A percentile compares a stretch with the other conserved stretches of the same genome.
Evolutionary conservation across 2,113 vertebrate genomes (phyloP).

Genomic region (Clarias gariepinus): DNA sequence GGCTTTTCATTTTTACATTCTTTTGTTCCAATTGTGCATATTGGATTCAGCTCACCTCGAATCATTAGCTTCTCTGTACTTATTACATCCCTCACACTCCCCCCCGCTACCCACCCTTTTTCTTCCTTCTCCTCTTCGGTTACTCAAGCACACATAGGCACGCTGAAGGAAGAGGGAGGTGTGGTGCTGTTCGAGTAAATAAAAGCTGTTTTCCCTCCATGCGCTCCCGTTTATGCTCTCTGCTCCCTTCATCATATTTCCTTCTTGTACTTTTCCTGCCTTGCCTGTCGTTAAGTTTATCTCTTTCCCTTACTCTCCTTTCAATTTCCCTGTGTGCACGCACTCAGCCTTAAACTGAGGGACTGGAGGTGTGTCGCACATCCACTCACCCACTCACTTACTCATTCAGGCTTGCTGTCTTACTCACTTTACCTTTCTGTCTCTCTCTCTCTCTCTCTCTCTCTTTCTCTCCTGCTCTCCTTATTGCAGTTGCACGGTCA

Average conservation of each 20-base stretch:
- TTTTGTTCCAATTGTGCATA: background rate
- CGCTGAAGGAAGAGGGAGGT: conserved; percentile 29
- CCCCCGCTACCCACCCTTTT: conserved; percentile 16
- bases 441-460: conserved; percentile 5
- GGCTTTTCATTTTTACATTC: conserved; percentile 2
- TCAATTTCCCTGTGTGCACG: background rate
- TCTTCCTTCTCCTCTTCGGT: conserved; percentile 20
- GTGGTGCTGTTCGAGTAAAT: conserved; percentile 54
- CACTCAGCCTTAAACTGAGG: background rate
- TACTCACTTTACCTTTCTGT: background rate
- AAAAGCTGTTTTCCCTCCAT: conserved; percentile 13
- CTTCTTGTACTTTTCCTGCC: background rate
- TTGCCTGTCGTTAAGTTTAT: conserved; percentile 7
- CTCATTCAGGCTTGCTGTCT: conserved; percentile 1
- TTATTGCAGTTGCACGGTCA: conserved; percentile 26
- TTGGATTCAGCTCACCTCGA: conserved; percentile 37
- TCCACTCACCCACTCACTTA: conserved; percentile 20
- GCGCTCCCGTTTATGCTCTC: conserved; percentile 13
- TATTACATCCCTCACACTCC: conserved; percentile 53
- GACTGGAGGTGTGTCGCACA: conserved; percentile 18
- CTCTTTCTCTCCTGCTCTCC: conserved; percentile 6
- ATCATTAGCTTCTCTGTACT: conserved; percentile 58
- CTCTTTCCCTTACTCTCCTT: background rate
- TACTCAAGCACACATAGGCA: conserved; percentile 36
- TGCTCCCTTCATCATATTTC: background rate